A percentile compares a stretch with the other conserved stretches of the same genome.
Evolutionary conservation across 2,797 vertebrate genomes (phyloP).

Genomic region (Ispidina lecontei): DNA sequence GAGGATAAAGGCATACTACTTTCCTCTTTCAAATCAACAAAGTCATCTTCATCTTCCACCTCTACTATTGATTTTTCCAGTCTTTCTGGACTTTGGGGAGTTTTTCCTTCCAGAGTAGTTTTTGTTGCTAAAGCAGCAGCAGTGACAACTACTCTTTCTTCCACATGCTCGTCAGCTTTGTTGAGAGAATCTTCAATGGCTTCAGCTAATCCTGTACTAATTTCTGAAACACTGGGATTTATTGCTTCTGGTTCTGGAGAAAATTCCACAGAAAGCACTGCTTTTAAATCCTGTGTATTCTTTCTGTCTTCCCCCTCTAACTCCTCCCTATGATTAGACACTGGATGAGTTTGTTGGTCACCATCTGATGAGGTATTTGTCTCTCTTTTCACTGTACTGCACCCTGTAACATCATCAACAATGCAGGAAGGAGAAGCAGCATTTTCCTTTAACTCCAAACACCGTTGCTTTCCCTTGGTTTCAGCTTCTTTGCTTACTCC

Average conservation of each 20-base stretch:
- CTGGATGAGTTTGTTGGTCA: not conserved
- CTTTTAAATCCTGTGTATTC: not conserved
- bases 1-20: conserved; percentile 16
- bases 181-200: conserved; percentile 25
- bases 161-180: conserved; percentile 3
- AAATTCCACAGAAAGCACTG: conserved; percentile 13
- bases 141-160: conserved; percentile 26
- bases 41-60: conserved; percentile 76
- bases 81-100: conserved; percentile 39
- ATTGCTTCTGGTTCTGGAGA: not conserved
- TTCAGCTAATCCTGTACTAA: conserved; percentile 55
- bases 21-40: conserved; percentile 79
- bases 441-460: conserved; percentile 47
- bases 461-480: not conserved
- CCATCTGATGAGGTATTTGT: not conserved
- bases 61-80: conserved; percentile 66
- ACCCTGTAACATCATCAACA: not conserved
- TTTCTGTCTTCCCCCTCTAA: conserved; percentile 1
- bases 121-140: conserved; percentile 34
- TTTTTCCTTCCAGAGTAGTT: conserved; percentile 35
- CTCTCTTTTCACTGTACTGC: not conserved
- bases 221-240: conserved; percentile 33
- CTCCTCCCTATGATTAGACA: conserved; percentile 10
- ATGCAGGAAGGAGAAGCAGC: not conserved
- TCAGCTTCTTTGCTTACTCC: conserved; percentile 78